Evolutionary conservation across 2,797 vertebrate species (phyloP).

Genomic region (Anolis apletophallus): DNA sequence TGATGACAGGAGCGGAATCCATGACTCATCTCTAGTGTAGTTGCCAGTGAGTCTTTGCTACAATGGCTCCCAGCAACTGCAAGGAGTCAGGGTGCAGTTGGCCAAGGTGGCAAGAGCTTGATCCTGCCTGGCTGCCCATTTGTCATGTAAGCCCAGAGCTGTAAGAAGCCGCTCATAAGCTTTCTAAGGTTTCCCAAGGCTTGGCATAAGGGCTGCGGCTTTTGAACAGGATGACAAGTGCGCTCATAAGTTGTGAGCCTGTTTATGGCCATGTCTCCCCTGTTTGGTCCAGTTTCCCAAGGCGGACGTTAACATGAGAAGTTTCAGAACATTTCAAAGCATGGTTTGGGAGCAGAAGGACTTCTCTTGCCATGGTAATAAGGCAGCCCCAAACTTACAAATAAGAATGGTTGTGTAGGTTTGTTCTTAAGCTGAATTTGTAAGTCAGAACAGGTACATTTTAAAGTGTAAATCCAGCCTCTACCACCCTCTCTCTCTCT

Average conservation of each 20-base stretch:
- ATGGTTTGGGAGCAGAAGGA: neutral
- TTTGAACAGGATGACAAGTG: neutral
- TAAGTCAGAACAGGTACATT: too few species aligned
- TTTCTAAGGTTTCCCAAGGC: neutral
- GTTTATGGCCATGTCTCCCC: neutral
- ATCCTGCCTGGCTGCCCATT: neutral
- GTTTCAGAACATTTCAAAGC: neutral
- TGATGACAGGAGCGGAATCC: neutral
- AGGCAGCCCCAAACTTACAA: too few species aligned
- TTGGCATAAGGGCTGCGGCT: neutral
- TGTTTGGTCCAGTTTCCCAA: neutral
- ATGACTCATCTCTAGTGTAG: too few species aligned
- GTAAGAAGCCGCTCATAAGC: neutral
- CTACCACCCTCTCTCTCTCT: too few species aligned
- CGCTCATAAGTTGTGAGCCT: neutral
- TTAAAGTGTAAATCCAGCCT: too few species aligned
- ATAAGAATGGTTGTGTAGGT: too few species aligned
- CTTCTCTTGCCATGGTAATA: too few species aligned
- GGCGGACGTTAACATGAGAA: neutral
- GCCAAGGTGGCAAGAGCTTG: neutral
- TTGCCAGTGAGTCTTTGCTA: too few species aligned
- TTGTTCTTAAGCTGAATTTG: too few species aligned
- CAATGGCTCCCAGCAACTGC: too few species aligned
- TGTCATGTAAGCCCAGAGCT: neutral
- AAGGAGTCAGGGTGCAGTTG: neutral